phyloP scores from a whole-genome alignment of 2,797 vertebrate species.

The Diplodus puntazzo region DNA sequence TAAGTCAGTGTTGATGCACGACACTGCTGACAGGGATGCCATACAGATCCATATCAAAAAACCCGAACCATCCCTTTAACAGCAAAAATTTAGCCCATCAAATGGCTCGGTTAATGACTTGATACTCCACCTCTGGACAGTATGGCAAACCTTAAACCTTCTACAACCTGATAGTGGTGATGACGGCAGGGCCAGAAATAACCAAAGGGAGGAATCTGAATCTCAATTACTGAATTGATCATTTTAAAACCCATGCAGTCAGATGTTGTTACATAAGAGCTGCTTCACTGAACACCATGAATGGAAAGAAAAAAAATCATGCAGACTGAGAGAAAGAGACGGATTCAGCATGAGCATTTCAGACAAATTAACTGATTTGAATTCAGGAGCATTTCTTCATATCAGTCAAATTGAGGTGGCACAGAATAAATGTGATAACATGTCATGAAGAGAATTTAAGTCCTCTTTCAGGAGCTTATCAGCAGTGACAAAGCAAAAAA shows the following conservation, averaged over 20 bases:
- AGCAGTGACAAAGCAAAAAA: neutral
- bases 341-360: neutral
- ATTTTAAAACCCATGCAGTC: conserved; percentile 30
- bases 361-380: neutral
- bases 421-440: neutral
- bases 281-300: conserved; percentile 5
- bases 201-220: conserved; percentile 44
- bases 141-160: conserved; percentile 10
- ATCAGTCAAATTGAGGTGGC: no score
- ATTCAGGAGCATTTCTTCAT: neutral
- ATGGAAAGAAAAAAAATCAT: neutral
- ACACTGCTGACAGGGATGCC: no score
- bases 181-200: conserved; percentile 44
- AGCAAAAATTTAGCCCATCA: neutral
- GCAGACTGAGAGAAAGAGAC: neutral
- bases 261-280: conserved; percentile 32
- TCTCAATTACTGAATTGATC: conserved; percentile 38
- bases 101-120: neutral
- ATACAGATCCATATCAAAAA: no score
- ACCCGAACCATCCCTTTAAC: no score
- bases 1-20: no score
- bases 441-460: neutral
- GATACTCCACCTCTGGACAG: neutral
- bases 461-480: neutral
- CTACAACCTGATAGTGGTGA: neutral